These are phyloP conservation scores for Argyrosomus japonicus DNA, from an alignment of 2,113 vertebrate species.

Conservation along the genomic window DNA sequence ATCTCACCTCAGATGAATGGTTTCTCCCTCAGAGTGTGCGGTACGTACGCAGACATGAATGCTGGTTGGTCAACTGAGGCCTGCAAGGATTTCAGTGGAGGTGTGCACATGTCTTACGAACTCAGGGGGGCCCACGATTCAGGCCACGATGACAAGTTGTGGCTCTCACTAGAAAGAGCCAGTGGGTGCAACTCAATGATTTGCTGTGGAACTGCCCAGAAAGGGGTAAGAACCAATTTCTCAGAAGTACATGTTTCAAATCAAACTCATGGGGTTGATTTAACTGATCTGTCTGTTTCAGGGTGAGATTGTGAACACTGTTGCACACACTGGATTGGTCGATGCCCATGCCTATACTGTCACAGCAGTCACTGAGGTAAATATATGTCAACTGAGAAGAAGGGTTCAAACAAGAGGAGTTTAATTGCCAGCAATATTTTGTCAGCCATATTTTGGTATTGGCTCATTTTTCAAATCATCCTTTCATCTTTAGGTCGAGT, in stretches of 20 bases:
- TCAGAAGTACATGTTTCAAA: too few relatives aligned
- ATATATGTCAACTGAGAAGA: not conserved
- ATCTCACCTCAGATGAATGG: not conserved
- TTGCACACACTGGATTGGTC: slow-evolving; percentile 37
- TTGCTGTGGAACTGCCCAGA: slow-evolving; percentile 41
- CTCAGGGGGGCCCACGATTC: not conserved
- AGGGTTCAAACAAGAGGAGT: not conserved
- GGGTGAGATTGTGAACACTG: slow-evolving; percentile 8
- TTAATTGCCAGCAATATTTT: not conserved
- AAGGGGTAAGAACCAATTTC: not conserved
- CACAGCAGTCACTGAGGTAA: slow-evolving; percentile 64
- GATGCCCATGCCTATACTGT: slow-evolving; percentile 60
- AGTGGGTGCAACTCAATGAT: slow-evolving; percentile 47
- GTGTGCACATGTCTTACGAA: slow-evolving; percentile 35
- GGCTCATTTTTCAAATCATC: not conserved
- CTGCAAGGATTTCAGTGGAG: slow-evolving; percentile 66
- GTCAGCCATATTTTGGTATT: not conserved
- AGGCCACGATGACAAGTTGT: slow-evolving; percentile 25
- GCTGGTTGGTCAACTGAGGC: slow-evolving; percentile 49
- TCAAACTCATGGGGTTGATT: not conserved
- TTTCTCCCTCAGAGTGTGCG: slow-evolving; percentile 53
- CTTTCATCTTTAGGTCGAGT: slow-evolving; percentile 32
- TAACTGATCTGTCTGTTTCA: slow-evolving; percentile 16
- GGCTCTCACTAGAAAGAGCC: slow-evolving; percentile 38
- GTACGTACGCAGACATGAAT: slow-evolving; percentile 52